Evolutionary conservation across 1,140 invertebrate genomes (phyloP), one percentile per base, ranked within the genome.

Genomic region (Sitodiplosis mosellana): DNA sequence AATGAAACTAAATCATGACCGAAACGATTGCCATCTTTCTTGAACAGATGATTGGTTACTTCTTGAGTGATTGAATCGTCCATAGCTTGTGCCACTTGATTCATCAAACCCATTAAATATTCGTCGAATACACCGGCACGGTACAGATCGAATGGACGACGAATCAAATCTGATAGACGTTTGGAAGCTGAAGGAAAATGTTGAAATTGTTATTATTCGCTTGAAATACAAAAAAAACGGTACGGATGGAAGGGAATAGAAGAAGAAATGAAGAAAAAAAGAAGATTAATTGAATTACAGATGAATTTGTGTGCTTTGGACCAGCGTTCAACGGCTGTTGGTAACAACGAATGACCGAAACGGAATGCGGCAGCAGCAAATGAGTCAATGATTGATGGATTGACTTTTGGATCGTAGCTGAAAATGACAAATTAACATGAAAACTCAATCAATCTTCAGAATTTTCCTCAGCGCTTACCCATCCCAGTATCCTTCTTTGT

Each of bases 11-110:
- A 69, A 66, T 95, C 91, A 73, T 93, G 77, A 52, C 89, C 89
- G 58, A 84, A 45, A 45, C 43, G 72, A 40, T 81, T 79, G 14
- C 83, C 83, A 19, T 80, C 78, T 67, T 90, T 90, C 63, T 90
- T 89, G 65, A 92, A 90, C 33, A 92, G 67, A 66, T 90, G 84
- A 66, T 90, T 90, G 12, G 87, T 90, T 0, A 91, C 87, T 69
- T 92, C 86, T 68, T 88, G 84, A 0, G 88, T 91, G 49, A 94
- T 86, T 0, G 87, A 87, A 59, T 91, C 86, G 56, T 94, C 89
- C 85, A 92, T 91, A 55, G 88, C 87, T 67, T 92, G 87, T 7
- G 88, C 87, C 15, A 91, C 84, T 71, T 94, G 88, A 63, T 94
- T 93, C 79, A 88, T 83, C 34, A 93, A 63, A 34, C 88, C 88